Evolutionary conservation across 2,797 vertebrate species (phyloP), one percentile per base, ranked within the genome.

Genomic region (Epinephelus coioides): DNA sequence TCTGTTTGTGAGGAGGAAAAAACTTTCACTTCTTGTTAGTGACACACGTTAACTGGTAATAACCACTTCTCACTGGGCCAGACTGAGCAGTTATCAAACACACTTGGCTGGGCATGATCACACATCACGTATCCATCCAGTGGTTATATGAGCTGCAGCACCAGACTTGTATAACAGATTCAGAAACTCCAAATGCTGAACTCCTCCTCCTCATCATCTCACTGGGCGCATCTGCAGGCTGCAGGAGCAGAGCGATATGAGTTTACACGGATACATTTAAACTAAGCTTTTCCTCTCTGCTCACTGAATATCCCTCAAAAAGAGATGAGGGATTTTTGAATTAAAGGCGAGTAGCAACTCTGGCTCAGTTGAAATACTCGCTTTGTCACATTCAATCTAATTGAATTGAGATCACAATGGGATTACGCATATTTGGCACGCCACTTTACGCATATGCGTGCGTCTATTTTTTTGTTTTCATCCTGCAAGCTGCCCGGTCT

Each of bases 161-260:
- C 38, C 72, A 81, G 83, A 94, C 95, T 97, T 97, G 95, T 96
- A 94, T 95, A 94, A 94, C 91, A 78, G 86, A 95, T 95, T 95
- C 95, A 96, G 89, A 95, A 94, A 95, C 91, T 95, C 94, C 95
- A 94, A 96, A 95, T 92, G 88, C 92, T 93, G 92, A 94, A 89
- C 95, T 95, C 95, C 96, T 95, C 95, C 95, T 95, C 90, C 93
- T 91, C 82, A 76, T 80, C 92, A 81, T 92, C 92, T 88, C 91
- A 69, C 89, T 86, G 84, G 78, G 79, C 84, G 87, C 93, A 93
- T 94, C 91, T 85, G 90, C 86, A 86, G 86, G 82, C 90, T 87
- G 81, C 86, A 84, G 85, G 69, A 91, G 81, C 89, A 88, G 82
- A 93, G 87, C 88, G 90, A 91, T 91, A 92, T 94, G 94, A 95